These are phyloP conservation scores for Anthophora plumipes DNA, from an alignment of 2,888 invertebrate genomes.

Conservation along the genomic window DNA sequence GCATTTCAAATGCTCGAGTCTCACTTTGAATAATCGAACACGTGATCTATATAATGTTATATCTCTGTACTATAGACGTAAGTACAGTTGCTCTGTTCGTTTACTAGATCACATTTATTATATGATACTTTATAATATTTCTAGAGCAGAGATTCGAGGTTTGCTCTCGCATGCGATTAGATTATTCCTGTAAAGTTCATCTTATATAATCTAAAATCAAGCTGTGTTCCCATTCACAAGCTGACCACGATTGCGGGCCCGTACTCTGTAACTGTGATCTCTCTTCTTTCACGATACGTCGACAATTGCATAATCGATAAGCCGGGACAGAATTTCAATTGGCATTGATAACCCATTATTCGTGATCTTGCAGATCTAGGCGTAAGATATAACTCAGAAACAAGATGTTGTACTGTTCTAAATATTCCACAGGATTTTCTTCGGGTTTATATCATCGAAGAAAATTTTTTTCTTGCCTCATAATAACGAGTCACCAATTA, in stretches of 20 bases:
- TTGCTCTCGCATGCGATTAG: constrained; percentile 16
- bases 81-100: not conserved
- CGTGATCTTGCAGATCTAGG: not conserved
- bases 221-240: constrained; percentile 51
- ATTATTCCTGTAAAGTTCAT: constrained; percentile 44
- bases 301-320: constrained; percentile 43
- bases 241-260: constrained; percentile 43
- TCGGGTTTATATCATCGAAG: too few species aligned
- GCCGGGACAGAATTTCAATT: constrained; percentile 49
- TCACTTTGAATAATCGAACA: not conserved
- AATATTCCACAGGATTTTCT: too few species aligned
- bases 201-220: constrained; percentile 58
- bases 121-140: constrained; percentile 12
- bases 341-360: constrained; percentile 37
- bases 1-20: not conserved
- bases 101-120: constrained; percentile 7
- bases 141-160: not conserved
- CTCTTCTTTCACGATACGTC: constrained; percentile 41
- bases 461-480: too few species aligned
- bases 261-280: constrained; percentile 50
- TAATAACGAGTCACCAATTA: too few species aligned
- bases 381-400: not conserved
- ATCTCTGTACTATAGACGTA: too few species aligned
- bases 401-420: not conserved
- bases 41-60: not conserved